A percentile compares a stretch with the other conserved stretches of the same genome.
These are phyloP conservation scores for Lepidochitona cinerea DNA, from an alignment of 2,888 invertebrate genomes.

Conservation along the genomic window DNA sequence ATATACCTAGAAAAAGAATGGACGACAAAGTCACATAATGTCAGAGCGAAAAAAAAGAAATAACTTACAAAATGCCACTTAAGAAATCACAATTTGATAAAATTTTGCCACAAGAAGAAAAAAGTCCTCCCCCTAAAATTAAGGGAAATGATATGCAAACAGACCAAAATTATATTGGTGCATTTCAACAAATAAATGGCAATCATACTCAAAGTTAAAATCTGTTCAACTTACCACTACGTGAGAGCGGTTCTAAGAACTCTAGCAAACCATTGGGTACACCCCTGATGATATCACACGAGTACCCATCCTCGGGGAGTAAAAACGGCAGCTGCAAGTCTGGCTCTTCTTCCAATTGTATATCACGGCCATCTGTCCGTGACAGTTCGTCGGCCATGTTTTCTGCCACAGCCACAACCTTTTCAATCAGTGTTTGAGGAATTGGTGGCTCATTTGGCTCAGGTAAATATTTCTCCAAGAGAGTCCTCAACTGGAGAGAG, in stretches of 20 bases:
- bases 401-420: slow-evolving; percentile 68
- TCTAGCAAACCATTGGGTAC: slow-evolving; percentile 80
- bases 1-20: slow-evolving; percentile 77
- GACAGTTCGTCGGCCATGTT: slow-evolving; percentile 87
- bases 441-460: slow-evolving; percentile 76
- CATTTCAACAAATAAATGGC: no score
- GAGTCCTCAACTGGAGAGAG: slow-evolving; percentile 91
- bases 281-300: slow-evolving; percentile 94
- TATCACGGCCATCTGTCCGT: slow-evolving; percentile 84
- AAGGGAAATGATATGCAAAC: no score
- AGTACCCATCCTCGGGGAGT: slow-evolving; percentile 97
- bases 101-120: no score
- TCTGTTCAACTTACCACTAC: slow-evolving; percentile 28
- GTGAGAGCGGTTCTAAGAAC: slow-evolving; percentile 61
- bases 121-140: no score
- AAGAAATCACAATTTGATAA: no score
- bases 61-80: no score
- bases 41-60: no score
- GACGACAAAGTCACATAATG: no score
- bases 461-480: slow-evolving; percentile 84
- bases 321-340: slow-evolving; percentile 89
- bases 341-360: slow-evolving; percentile 90
- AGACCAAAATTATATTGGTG: no score
- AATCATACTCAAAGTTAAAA: no score
- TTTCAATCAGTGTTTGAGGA: slow-evolving; percentile 75